A percentile compares a stretch with the other conserved stretches of the same genome.
Evolutionary conservation across 2,113 vertebrate species (phyloP).

Genomic region (Rhinopomastus cyanomelas): DNA sequence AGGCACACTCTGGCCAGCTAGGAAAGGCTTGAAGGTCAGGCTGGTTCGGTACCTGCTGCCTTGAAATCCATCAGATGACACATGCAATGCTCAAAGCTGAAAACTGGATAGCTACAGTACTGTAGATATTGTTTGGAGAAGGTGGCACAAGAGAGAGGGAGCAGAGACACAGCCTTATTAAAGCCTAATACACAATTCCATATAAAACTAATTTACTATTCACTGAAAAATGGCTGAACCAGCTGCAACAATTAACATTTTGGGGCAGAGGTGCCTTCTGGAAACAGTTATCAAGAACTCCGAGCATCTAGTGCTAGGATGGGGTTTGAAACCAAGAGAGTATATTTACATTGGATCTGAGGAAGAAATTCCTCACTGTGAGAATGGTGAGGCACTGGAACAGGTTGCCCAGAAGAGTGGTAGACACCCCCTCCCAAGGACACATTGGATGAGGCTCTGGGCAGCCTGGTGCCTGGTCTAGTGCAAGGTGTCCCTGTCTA

Average conservation of each 20-base stretch:
- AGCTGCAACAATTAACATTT: background rate
- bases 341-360: no score
- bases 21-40: background rate
- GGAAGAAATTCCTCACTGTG: no score
- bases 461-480: no score
- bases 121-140: background rate
- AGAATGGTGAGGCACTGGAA: no score
- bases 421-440: no score
- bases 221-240: background rate
- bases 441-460: no score
- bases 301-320: no score
- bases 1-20: background rate
- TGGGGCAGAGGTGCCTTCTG: background rate
- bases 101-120: background rate
- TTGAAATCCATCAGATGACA: background rate
- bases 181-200: background rate
- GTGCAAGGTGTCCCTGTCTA: no score
- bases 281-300: background rate
- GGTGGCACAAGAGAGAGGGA: background rate
- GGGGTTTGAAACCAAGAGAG: no score
- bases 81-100: background rate
- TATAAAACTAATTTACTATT: background rate
- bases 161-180: background rate
- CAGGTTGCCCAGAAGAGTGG: no score
- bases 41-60: rapidly evolving